These are phyloP conservation scores for Trogon melanurus DNA, from an alignment of 2,113 vertebrate species.

Conservation along the genomic window DNA sequence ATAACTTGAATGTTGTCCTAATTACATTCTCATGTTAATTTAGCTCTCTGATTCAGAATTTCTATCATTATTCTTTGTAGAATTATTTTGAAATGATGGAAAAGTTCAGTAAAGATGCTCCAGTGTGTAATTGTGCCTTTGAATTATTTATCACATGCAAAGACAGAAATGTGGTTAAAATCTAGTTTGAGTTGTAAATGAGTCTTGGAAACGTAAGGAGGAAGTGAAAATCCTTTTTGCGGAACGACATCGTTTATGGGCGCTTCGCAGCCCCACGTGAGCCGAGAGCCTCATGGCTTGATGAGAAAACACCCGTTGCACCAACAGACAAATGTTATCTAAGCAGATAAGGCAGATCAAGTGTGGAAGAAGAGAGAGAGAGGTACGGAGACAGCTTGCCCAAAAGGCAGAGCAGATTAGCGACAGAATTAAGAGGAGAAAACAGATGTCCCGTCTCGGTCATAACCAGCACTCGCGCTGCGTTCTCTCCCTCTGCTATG, in stretches of 20 bases:
- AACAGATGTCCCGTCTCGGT: background rate
- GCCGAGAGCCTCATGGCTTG: background rate
- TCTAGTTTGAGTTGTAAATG: conserved; percentile 58
- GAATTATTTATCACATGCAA: conserved; percentile 67
- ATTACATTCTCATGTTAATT: conserved; percentile 71
- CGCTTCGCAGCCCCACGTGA: accelerated
- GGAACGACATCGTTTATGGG: background rate
- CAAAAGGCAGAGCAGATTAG: background rate
- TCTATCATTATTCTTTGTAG: conserved; percentile 58
- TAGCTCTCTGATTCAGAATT: conserved; percentile 59
- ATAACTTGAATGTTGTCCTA: conserved; percentile 64
- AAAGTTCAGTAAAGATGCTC: conserved; percentile 55
- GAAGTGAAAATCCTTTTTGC: background rate
- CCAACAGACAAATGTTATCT: background rate
- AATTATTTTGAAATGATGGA: conserved; percentile 58
- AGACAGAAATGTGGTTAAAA: conserved; percentile 49
- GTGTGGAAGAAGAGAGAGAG: background rate
- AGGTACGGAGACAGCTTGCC: background rate
- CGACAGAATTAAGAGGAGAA: background rate
- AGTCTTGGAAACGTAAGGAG: background rate
- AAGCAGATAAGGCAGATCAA: background rate
- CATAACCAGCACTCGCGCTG: background rate
- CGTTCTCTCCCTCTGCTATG: background rate
- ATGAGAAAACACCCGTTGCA: background rate
- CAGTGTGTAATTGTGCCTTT: conserved; percentile 51